Conservation (phyloP, 2,797 vertebrate genomes). For the Leuciscus waleckii region DNA sequence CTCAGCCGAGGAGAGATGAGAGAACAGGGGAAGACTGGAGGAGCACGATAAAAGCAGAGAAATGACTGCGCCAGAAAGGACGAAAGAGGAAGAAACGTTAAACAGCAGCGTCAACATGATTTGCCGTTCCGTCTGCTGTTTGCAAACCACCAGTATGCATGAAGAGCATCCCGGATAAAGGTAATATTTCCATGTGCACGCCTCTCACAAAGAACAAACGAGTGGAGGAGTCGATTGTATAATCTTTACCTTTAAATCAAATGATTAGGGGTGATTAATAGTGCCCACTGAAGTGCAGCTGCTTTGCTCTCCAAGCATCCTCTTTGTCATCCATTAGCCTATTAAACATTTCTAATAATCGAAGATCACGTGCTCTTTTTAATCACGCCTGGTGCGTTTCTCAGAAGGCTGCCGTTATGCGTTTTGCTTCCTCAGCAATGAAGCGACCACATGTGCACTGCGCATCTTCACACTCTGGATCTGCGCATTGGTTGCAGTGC, state of each 20-base stretch:
- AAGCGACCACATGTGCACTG: conserved; percentile 76
- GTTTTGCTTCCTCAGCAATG: conserved; percentile 67
- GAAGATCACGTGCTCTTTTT: background rate
- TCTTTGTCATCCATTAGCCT: background rate
- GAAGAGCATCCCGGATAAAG: conserved; percentile 74
- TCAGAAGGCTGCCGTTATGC: conserved; percentile 51
- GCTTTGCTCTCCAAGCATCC: background rate
- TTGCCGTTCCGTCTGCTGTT: conserved; percentile 56
- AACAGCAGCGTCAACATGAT: conserved; percentile 61
- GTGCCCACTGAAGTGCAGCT: conserved; percentile 20
- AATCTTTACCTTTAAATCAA: conserved; percentile 60
- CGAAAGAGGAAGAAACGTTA: conserved; percentile 65
- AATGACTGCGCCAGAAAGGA: conserved; percentile 74
- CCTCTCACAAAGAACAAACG: conserved; percentile 58
- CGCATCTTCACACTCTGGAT: conserved; percentile 67
- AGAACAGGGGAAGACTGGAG: conserved; percentile 67
- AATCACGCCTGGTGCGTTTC: background rate
- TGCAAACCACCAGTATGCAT: conserved; percentile 72
- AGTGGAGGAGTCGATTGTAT: conserved; percentile 48
- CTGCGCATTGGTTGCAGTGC: conserved; percentile 77
- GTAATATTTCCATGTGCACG: conserved; percentile 77
- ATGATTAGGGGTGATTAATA: conserved; percentile 48
- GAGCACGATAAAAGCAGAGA: conserved; percentile 69
- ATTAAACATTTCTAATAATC: background rate
- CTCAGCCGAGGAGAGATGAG: conserved; percentile 39